phyloP scores from a whole-genome alignment of 1,140 invertebrate species.

The Rhagoletis pomonella region DNA sequence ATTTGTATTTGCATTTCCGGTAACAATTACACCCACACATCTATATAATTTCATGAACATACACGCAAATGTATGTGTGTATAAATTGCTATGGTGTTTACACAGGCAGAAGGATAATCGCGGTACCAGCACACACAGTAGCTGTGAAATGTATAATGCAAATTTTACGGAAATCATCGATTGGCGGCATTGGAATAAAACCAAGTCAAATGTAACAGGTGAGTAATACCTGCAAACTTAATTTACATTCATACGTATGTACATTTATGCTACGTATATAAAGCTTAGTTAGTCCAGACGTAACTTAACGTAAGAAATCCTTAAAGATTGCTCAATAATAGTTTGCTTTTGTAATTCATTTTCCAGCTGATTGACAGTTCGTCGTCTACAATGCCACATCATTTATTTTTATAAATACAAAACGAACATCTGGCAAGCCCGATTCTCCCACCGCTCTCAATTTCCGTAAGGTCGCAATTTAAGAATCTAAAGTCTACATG shows the following conservation, averaged over 20 bases:
- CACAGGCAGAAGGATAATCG: slow-evolving; percentile 68
- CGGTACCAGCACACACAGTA: slow-evolving; percentile 66
- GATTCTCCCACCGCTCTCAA: too few relatives aligned
- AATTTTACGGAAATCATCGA: slow-evolving; percentile 68
- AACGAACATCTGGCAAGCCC: too few relatives aligned
- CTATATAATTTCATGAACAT: background rate
- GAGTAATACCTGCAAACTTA: slow-evolving; percentile 38
- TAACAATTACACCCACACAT: background rate
- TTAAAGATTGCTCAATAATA: too few relatives aligned
- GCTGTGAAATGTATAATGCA: slow-evolving; percentile 71
- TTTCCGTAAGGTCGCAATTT: too few relatives aligned
- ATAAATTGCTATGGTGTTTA: slow-evolving; percentile 41
- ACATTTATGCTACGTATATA: background rate
- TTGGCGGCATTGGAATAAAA: slow-evolving; percentile 65
- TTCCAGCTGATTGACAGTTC: too few relatives aligned
- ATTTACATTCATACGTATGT: background rate
- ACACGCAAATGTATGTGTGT: slow-evolving; percentile 39
- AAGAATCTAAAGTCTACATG: too few relatives aligned
- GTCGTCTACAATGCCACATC: too few relatives aligned
- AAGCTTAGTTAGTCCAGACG: too few relatives aligned
- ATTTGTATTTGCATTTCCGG: slow-evolving; percentile 15
- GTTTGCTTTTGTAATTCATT: too few relatives aligned
- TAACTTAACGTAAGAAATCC: too few relatives aligned
- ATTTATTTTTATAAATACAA: too few relatives aligned
- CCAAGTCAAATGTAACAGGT: slow-evolving; percentile 65